These are phyloP conservation scores for Antechinus stuartii DNA, from an alignment of 2,113 vertebrate species.

Conservation along the genomic window DNA sequence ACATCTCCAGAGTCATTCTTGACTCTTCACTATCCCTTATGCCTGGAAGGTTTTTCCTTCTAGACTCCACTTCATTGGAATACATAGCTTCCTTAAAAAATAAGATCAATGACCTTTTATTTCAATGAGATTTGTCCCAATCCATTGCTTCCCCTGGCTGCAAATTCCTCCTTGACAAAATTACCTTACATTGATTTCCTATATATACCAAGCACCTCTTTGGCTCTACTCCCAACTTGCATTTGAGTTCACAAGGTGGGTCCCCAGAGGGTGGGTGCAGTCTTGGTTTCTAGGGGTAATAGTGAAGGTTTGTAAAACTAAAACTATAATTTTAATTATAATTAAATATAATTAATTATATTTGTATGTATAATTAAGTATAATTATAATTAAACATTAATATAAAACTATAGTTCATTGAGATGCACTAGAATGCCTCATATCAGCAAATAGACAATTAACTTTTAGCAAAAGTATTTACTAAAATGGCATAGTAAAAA, in stretches of 20 bases:
- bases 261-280: neutral
- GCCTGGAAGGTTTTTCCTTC: neutral
- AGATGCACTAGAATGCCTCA: neutral
- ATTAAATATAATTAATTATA: no score
- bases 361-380: no score
- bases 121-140: neutral
- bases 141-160: neutral
- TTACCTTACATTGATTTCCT: neutral
- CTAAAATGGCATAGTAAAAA: neutral
- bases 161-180: neutral
- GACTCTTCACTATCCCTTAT: neutral
- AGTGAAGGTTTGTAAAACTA: neutral
- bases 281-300: neutral
- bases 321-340: no score
- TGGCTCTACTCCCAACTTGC: neutral
- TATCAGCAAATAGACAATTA: neutral
- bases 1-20: neutral
- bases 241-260: neutral
- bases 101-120: neutral
- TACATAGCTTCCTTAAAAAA: neutral
- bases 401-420: neutral
- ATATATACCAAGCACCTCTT: neutral
- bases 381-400: no score
- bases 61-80: neutral
- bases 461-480: neutral